Conservation (phyloP, 2,113 vertebrate species). For the Platanista minor region DNA sequence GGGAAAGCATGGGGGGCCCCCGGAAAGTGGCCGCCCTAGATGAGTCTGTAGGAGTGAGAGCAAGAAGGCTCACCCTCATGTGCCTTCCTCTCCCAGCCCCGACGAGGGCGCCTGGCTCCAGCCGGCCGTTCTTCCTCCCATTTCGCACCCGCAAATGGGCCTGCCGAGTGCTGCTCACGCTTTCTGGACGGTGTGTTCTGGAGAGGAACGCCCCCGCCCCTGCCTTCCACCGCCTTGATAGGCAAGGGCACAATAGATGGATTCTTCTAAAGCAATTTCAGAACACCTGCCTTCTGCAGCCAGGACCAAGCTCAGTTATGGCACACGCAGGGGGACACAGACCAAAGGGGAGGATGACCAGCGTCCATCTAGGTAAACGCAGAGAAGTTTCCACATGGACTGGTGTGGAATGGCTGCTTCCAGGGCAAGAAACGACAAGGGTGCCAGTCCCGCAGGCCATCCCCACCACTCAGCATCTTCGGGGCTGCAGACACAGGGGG, state of each 20-base stretch:
- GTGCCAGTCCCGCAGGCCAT: accelerated
- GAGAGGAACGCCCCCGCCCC: neutral
- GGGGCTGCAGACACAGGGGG: neutral
- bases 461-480: too few species aligned
- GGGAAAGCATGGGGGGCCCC: neutral
- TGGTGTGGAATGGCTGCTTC: neutral
- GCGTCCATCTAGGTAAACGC: neutral
- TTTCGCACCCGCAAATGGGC: neutral
- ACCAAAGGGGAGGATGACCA: neutral
- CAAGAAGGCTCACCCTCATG: too few species aligned
- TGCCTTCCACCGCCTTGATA: neutral
- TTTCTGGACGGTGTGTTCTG: neutral
- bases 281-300: neutral
- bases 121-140: neutral
- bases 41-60: accelerated
- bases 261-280: neutral
- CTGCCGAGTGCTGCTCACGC: neutral
- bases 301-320: neutral
- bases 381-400: neutral
- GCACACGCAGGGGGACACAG: neutral
- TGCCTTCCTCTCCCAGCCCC: too few species aligned
- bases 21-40: neutral
- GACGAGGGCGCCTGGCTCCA: neutral
- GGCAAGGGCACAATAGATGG: neutral
- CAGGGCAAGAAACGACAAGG: neutral